A percentile compares a stretch with the other conserved stretches of the same genome.
Conservation (phyloP, 2,113 vertebrate genomes). For the Neomonachus schauinslandi region DNA sequence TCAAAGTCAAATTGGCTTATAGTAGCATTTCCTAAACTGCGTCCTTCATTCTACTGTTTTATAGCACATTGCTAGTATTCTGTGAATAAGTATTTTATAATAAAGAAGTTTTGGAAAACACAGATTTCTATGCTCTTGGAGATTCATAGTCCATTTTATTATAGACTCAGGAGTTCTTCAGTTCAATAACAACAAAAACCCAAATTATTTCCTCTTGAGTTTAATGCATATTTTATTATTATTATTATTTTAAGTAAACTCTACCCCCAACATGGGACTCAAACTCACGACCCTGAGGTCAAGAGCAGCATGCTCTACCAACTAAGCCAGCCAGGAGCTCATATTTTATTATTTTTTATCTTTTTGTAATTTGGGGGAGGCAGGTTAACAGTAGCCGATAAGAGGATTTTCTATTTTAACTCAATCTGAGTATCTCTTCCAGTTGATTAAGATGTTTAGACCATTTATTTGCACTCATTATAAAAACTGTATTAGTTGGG, state of each 20-base stretch:
- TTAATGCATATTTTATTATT: neutral
- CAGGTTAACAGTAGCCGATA: neutral
- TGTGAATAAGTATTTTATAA: neutral
- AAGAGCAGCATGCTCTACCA: neutral
- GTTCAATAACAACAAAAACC: neutral
- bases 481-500: neutral
- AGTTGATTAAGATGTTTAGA: neutral
- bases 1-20: neutral
- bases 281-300: neutral
- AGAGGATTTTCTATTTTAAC: neutral
- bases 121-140: neutral
- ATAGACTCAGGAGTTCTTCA: neutral
- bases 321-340: neutral
- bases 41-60: neutral
- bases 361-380: neutral
- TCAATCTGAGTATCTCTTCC: neutral
- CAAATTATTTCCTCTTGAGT: neutral
- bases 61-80: neutral
- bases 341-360: neutral
- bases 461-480: neutral
- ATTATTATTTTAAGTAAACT: neutral
- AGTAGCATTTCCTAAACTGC: neutral
- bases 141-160: neutral
- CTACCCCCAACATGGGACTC: neutral
- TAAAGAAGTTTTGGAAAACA: neutral